Evolutionary conservation across 2,888 invertebrate genomes (phyloP).

Genomic region (Dendrolimus houi): DNA sequence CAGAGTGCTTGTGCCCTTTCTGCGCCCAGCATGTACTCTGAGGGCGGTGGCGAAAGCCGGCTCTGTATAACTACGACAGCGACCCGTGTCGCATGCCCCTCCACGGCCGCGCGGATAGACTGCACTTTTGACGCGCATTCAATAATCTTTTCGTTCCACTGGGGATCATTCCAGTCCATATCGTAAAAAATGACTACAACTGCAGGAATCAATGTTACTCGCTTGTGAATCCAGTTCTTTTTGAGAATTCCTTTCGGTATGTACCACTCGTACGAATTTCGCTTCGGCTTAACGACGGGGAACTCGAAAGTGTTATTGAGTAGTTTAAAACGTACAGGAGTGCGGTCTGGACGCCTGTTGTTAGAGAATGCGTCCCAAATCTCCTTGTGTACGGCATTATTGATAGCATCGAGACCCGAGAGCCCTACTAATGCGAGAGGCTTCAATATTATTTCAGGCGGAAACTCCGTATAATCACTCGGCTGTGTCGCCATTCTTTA

Average conservation of each 20-base stretch:
- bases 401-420: slow-evolving; percentile 89
- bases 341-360: slow-evolving; percentile 87
- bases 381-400: slow-evolving; percentile 91
- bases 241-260: slow-evolving; percentile 96
- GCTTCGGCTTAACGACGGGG: slow-evolving; percentile 89
- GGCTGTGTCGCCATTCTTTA: slow-evolving; percentile 69
- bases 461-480: slow-evolving; percentile 81
- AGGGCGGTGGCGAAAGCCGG: slow-evolving; percentile 84
- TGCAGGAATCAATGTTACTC: slow-evolving; percentile 91
- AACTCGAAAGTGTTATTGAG: slow-evolving; percentile 90
- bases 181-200: slow-evolving; percentile 97
- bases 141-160: slow-evolving; percentile 96
- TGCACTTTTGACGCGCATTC: slow-evolving; percentile 95
- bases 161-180: slow-evolving; percentile 96
- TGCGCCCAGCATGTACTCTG: slow-evolving; percentile 89
- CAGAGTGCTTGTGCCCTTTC: slow-evolving; percentile 95
- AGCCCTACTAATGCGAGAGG: slow-evolving; percentile 92
- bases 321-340: slow-evolving; percentile 89
- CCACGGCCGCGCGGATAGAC: slow-evolving; percentile 83
- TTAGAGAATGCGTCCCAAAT: slow-evolving; percentile 96
- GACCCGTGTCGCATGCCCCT: slow-evolving; percentile 84
- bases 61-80: slow-evolving; percentile 95
- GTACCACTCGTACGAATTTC: slow-evolving; percentile 96
- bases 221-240: slow-evolving; percentile 96
- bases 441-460: slow-evolving; percentile 88